Conservation (phyloP, 2,888 invertebrate species). For the Drosophila recens region DNA sequence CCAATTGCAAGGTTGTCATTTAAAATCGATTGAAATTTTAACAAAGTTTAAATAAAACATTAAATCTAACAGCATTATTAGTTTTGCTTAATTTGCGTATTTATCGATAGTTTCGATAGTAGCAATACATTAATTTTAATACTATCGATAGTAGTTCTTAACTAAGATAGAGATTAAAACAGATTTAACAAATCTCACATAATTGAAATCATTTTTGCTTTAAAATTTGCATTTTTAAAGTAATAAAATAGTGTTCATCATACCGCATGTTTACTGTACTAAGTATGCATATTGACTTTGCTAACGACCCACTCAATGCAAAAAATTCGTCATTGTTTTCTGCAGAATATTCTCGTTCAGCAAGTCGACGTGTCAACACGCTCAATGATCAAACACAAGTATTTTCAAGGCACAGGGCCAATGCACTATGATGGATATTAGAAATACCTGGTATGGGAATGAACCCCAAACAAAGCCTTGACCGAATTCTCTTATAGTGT, state of each 20-base stretch:
- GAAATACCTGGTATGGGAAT: conserved; percentile 7
- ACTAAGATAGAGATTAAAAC: not conserved
- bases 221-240: not conserved
- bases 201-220: too few species aligned
- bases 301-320: conserved; percentile 9
- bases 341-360: conserved; percentile 10
- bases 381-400: conserved; percentile 15
- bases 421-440: conserved; percentile 18
- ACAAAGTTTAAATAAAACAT: not conserved
- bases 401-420: conserved; percentile 32
- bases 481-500: conserved; percentile 22
- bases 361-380: conserved; percentile 19
- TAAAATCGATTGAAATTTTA: too few species aligned
- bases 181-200: not conserved
- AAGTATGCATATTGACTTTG: conserved; percentile 14
- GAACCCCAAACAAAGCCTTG: conserved; percentile 17
- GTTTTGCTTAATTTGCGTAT: too few species aligned
- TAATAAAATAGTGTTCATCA: not conserved
- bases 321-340: conserved; percentile 23
- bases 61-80: not conserved
- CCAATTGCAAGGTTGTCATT: too few species aligned
- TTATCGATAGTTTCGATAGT: too few species aligned
- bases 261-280: conserved; percentile 1
- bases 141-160: not conserved
- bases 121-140: not conserved